Percentiles rank a stretch among this genome's conserved stretches.
These are phyloP conservation scores for Leucosticte australis DNA, from an alignment of 2,113 vertebrate genomes.

Conservation along the genomic window DNA sequence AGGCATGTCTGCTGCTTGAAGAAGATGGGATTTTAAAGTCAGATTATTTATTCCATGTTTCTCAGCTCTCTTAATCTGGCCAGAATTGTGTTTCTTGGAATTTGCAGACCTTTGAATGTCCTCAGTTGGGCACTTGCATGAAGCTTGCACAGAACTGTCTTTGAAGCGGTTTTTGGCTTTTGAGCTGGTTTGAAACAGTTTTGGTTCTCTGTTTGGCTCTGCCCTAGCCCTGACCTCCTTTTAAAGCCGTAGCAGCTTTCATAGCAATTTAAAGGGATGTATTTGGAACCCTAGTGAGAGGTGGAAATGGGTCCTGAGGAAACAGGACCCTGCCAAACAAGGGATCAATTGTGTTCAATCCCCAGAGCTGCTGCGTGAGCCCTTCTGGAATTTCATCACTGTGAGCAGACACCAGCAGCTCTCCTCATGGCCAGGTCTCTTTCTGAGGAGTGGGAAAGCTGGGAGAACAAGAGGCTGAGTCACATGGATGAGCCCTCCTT, in stretches of 20 bases:
- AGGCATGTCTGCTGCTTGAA: not conserved
- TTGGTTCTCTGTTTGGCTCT: not conserved
- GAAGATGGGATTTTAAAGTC: not conserved
- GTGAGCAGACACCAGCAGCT: not conserved
- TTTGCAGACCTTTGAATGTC: not conserved
- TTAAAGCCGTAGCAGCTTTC: not conserved
- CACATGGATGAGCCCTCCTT: fast-evolving
- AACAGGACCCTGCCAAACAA: not conserved
- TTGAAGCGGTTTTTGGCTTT: not conserved
- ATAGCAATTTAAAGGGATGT: not conserved
- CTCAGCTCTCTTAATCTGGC: not conserved
- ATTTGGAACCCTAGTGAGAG: not conserved
- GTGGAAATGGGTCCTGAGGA: not conserved
- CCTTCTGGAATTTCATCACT: not conserved
- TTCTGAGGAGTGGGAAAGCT: not conserved
- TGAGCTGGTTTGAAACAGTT: not conserved
- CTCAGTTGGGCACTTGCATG: not conserved
- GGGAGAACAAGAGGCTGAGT: not conserved
- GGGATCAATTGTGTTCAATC: not conserved
- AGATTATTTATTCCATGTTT: not conserved
- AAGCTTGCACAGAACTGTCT: not conserved
- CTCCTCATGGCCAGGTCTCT: not conserved
- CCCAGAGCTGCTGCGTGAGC: not conserved
- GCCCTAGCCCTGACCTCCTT: not conserved
- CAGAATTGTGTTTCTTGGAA: not conserved